Percentiles rank a stretch among this genome's conserved stretches.
phyloP scores from a whole-genome alignment of 1,140 invertebrate genomes.

The Bombus pascuorum region DNA sequence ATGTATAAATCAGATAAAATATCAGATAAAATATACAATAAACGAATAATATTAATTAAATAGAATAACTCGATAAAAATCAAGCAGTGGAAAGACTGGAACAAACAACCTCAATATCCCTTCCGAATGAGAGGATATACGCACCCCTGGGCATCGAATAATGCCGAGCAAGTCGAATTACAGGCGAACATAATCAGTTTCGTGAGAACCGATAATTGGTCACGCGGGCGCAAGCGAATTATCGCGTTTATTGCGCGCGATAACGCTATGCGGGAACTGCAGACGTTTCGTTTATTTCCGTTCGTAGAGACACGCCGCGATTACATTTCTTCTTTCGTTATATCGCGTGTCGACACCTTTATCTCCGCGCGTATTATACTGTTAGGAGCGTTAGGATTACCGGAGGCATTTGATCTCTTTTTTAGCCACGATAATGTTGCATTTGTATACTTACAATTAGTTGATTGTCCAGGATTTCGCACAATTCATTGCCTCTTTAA shows the following conservation, averaged over 20 bases:
- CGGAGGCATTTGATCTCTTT: background rate
- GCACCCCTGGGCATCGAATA: background rate
- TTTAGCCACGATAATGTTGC: background rate
- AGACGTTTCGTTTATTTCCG: constrained; percentile 40
- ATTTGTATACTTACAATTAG: background rate
- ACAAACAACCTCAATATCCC: background rate
- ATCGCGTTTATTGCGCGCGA: constrained; percentile 22
- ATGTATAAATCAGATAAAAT: background rate
- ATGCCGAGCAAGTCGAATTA: constrained; percentile 42
- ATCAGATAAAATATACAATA: background rate
- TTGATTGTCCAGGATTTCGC: background rate
- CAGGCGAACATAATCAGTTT: constrained; percentile 34
- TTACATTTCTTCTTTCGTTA: constrained; percentile 37
- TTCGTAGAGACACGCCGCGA: background rate
- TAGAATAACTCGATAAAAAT: background rate
- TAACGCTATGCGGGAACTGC: constrained; percentile 36
- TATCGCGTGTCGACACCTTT: background rate
- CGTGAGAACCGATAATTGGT: constrained; percentile 44
- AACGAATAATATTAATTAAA: background rate
- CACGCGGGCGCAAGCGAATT: constrained; percentile 22
- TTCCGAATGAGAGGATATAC: background rate
- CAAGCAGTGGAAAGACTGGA: background rate
- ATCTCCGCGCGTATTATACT: background rate
- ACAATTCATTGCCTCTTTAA: background rate
- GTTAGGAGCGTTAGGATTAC: too few relatives aligned